Evolutionary conservation across 2,113 vertebrate species (phyloP).

Genomic region (Scartelaos histophorus): DNA sequence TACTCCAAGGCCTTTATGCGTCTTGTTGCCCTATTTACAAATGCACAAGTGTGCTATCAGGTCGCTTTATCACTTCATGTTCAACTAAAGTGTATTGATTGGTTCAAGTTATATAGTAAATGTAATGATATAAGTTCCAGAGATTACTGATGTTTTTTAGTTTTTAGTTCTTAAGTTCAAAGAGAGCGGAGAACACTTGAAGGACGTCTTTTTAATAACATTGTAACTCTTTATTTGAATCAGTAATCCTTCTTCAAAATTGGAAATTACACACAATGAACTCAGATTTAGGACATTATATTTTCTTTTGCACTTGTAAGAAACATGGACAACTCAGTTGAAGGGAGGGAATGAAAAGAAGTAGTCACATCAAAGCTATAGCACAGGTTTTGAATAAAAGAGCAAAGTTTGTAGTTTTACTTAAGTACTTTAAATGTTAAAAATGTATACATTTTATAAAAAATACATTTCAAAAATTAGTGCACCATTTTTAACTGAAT

Average conservation of each 20-base stretch:
- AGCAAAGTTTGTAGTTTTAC: not conserved
- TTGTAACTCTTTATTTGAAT: slow-evolving; percentile 32
- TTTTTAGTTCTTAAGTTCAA: not conserved
- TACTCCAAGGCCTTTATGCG: no score
- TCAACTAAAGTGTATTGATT: not conserved
- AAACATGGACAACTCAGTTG: not conserved
- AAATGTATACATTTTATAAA: not conserved
- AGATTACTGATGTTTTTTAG: not conserved
- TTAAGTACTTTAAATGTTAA: no score
- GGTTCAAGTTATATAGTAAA: no score
- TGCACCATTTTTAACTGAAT: no score
- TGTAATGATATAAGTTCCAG: not conserved
- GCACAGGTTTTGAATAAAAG: slow-evolving; percentile 1
- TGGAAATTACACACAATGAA: not conserved
- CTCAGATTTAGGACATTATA: not conserved
- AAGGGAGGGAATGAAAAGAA: not conserved
- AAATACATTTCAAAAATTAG: no score
- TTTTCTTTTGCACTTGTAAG: not conserved
- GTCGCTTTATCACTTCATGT: not conserved
- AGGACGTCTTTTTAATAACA: not conserved
- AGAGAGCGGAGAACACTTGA: not conserved
- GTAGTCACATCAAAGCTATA: not conserved
- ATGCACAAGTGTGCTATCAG: no score
- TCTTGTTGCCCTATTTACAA: no score
- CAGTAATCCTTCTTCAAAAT: slow-evolving; percentile 10